These are phyloP conservation scores for Tetheella fluctuosa DNA, from an alignment of 2,888 invertebrate genomes.

Conservation along the genomic window DNA sequence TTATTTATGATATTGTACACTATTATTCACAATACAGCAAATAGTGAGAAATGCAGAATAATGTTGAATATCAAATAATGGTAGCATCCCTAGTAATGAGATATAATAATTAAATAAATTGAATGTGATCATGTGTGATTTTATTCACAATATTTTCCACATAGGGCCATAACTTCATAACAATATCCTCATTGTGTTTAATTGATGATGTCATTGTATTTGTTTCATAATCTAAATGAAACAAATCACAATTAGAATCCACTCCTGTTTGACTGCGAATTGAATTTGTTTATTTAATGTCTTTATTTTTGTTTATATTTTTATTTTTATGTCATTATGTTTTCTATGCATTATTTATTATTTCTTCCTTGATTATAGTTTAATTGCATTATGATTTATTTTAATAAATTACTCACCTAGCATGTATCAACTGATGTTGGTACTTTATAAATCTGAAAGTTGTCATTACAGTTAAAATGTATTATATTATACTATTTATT, in stretches of 20 bases:
- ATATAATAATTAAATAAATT: not conserved
- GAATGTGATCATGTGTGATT: not conserved
- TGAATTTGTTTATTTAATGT: not conserved
- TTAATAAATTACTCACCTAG: slow-evolving; percentile 6
- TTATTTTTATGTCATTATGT: not conserved
- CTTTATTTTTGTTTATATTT: not conserved
- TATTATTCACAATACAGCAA: too few relatives aligned
- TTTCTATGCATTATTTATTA: not conserved
- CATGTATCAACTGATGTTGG: too few relatives aligned
- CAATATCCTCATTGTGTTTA: slow-evolving; percentile 1
- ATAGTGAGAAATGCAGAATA: too few relatives aligned
- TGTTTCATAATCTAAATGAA: not conserved
- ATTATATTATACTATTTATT: too few relatives aligned
- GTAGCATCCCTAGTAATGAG: too few relatives aligned
- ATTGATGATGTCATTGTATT: slow-evolving; percentile 6
- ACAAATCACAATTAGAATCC: not conserved
- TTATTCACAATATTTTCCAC: slow-evolving; percentile 11
- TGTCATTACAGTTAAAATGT: too few relatives aligned
- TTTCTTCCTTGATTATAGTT: not conserved
- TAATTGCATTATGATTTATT: not conserved
- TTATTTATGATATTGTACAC: too few relatives aligned
- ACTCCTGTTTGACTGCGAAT: not conserved
- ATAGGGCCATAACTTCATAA: slow-evolving; percentile 4
- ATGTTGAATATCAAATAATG: too few relatives aligned
- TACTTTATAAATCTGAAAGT: too few relatives aligned